Base-by-base conservation (phyloP, 2,888 invertebrate species). In the Gandaritis pyraliata region DNA sequence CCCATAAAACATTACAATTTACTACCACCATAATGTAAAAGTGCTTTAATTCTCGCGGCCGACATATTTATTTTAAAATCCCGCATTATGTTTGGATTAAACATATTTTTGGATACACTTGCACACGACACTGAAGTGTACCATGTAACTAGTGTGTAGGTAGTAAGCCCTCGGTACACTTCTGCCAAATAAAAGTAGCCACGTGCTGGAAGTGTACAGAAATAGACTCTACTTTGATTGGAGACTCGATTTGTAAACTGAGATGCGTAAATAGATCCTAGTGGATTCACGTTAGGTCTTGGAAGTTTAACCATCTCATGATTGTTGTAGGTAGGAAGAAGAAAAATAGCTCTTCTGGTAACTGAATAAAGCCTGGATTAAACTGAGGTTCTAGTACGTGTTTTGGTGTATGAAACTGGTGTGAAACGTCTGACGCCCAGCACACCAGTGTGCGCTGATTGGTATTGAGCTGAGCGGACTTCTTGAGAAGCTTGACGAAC, bases 31-130 rank as follows among this genome's bases (percentile, higher is more conserved):
- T 48, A 78, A 70, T 74, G 73, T 85, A 59, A 68, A 85, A 48
- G 69, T 76, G 69, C 77, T 85, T 67, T 85, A 77, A 88, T 70
- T 62, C 64, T 15, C 64, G 60, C 76, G 77, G 66, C 87, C 86
- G 87, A 86, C 82, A 87, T 90, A 90, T 91, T 91, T 91, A 89
- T 91, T 88, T 90, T 86, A 80, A 87, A 87, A 82, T 78, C 78
- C 83, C 81, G 81, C 78, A 83, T 88, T 86, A 85, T 91, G 91
- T 90, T 92, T 92, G 75, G 86, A 88, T 92, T 90, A 87, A 89
- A 90, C 83, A 91, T 92, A 91, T 91, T 91, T 90, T 82, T 83
- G 89, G 89, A 85, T 80, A 80, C 88, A 88, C 89, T 90, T 92
- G 91, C 91, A 87, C 90, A 90, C 92, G 92, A 91, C 91, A 88